Conservation (phyloP, 2,888 invertebrate genomes). For the Amiota communis region DNA sequence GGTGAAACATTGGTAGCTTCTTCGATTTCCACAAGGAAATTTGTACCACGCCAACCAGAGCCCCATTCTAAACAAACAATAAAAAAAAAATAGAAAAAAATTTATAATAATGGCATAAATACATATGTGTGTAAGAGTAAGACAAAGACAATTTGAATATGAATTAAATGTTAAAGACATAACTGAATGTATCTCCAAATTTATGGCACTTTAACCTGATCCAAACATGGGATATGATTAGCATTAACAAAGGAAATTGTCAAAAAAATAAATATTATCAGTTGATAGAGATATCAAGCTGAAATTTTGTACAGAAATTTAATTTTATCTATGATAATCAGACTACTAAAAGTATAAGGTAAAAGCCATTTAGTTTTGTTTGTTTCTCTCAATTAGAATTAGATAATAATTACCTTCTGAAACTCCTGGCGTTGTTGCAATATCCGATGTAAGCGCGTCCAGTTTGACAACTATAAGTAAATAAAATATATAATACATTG, state of each 20-base stretch:
- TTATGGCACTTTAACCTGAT: not conserved
- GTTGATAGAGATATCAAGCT: not conserved
- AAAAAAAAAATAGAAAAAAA: slow-evolving; percentile 17
- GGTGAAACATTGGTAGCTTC: slow-evolving; percentile 63
- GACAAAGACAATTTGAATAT: not conserved
- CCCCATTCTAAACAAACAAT: slow-evolving; percentile 68
- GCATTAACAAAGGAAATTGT: not conserved
- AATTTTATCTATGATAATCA: too few relatives aligned
- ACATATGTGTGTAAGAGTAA: too few relatives aligned
- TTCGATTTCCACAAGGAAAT: slow-evolving; percentile 72
- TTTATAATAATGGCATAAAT: slow-evolving; percentile 6
- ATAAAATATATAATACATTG: not conserved
- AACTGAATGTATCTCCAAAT: too few relatives aligned
- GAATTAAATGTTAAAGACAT: too few relatives aligned
- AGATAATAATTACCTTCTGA: slow-evolving; percentile 71
- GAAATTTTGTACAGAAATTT: too few relatives aligned
- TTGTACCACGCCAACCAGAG: slow-evolving; percentile 71
- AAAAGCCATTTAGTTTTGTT: too few relatives aligned
- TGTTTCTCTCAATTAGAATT: too few relatives aligned
- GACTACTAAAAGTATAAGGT: too few relatives aligned
- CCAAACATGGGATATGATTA: too few relatives aligned
- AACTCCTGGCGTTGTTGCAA: slow-evolving; percentile 62
- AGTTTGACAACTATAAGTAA: slow-evolving; percentile 64
- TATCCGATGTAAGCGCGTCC: slow-evolving; percentile 64
- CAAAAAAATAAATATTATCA: not conserved